Base-by-base conservation (phyloP, 2,797 vertebrate genomes). In the Sardinella longiceps region DNA sequence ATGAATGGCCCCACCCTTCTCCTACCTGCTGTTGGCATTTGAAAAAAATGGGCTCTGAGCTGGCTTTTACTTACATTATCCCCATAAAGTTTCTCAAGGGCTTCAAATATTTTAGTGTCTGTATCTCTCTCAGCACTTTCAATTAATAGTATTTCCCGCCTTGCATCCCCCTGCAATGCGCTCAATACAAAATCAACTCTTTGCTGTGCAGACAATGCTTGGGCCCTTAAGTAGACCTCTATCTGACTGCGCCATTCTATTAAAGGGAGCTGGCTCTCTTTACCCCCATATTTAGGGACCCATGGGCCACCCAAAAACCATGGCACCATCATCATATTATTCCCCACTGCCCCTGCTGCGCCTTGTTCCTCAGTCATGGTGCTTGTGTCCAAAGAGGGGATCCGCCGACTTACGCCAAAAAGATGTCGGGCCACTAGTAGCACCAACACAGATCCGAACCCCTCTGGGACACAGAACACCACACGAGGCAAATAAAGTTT, bases 21-120 rank as follows among this genome's bases (percentile, higher is more conserved):
- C 82, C 82, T 9, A 25, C 7, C 7, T 83, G 82, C 14, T 83
- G 58, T 9, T 83, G 82, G 28, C 82, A 83, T 23, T 63, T 83
- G 18, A 83, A 83, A 45, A 83, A 83, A 14, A 9, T n/a, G 23
- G 0, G 82, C 56, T 25, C 82, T 83, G 1, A 70, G 1, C 20
- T 70, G 37, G 14, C 33, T 46, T 4, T 7, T 25, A 5, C 33
- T 48, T 45, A 43, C 15, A 0, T 45, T 28, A 10, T 83, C 58
- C 82, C 56, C 82, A 70, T 43, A 83, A 2, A 83, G 3, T 30
- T 18, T 43, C 28, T 66, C 58, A 20, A 83, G n/a, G 3, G 18
- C 56, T 5, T 0, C 7, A 12, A 83, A 70, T 15, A 83, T 70
- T 9, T 83, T 83, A 1, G 2, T 46, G 9, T 6, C 58, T 1